Evolutionary conservation across 2,797 vertebrate species (phyloP), one percentile per base, ranked within the genome.

Genomic region (Enteromius mattozi): DNA sequence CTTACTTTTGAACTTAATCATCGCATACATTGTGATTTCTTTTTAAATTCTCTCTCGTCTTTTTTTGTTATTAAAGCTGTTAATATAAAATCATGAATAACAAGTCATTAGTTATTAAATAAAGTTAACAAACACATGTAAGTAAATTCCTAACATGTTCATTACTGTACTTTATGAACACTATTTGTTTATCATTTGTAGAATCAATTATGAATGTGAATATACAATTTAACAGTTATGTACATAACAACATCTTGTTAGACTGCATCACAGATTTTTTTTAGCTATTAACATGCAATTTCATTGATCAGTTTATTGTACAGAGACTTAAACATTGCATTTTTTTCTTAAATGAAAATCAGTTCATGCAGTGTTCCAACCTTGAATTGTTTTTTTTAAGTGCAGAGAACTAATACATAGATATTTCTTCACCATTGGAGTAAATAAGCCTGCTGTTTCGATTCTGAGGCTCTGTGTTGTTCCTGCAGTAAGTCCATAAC

Each of bases 381-480:
- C 12, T n/a, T 59, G 12, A 2, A 4, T 30, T 54, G 2, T 19
- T 56, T 56, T 54, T 47, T 33, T 40, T 19, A 56, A 2, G 6
- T 5, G 9, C 9, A 6, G 2, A 21, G 0, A 0, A 6, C 70
- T 77, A 91, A 66, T 91, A 93, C 74, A 91, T 49, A 0, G 92
- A 90, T 19, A 92, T 78, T 56, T 95, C 94, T 3, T 94, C 93
- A 3, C 92, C 93, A 13, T 93, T 94, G 5, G 89, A 79, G 91
- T 92, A 42, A 91, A 0, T 0, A 89, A 95, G 6, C 16, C 92
- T 84, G 92, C 88, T 51, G 89, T 92, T 16, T 16, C 71, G 77
- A 27, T 45, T 74, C 12, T 74, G 71, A 37, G 7, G 2, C 13
- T 84, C 84, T 4, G 2, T 9, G 17, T 9, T 51, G 3, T 51